Base-by-base conservation (phyloP, 2,888 invertebrate genomes). In the Lomographa bimaculata region DNA sequence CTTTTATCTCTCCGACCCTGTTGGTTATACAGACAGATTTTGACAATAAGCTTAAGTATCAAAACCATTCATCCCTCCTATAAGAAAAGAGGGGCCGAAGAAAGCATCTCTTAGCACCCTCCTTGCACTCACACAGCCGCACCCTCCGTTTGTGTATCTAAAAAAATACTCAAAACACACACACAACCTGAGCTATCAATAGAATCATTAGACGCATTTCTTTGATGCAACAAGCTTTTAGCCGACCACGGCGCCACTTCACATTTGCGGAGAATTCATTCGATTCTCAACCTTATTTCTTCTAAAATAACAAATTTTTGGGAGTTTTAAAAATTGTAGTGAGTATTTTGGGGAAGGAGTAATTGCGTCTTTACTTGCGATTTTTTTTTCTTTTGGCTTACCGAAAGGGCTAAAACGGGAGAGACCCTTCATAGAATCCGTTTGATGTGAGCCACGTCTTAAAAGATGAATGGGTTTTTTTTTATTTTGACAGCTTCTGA, bases 201-300 rank as follows among this genome's bases (percentile, higher is more conserved):
- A 83, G 79, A 82, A 79, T 87, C 85, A 84, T 87, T 85, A 87
- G 86, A 85, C 72, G 82, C 74, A 81, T 85, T 89, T 86, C 86
- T 89, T 89, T 87, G 86, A 85, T 75, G 82, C 74, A 62, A 67
- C 71, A 64, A 60, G 84, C 86, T 86, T 87, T 86, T 83, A 86
- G 83, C 81, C 59, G 64, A 68, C 67, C 62, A 27, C 49, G 53
- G 52, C 35, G 65, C 79, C 64, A 64, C 42, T 30, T 55, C 64
- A 54, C 36, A 24, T 50, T 49, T 70, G 23, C 36, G 1, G 12
- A 20, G 20, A 8, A 23, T 5, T 5, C 6, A 28, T 4, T 32
- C 62, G n/a, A 72, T 39, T 66, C 50, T 72, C 27, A 50, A 49
- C 72, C 54, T 53, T 76, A 74, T 50, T 16, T 1, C 16, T 5